These are phyloP conservation scores for Pristionchus mayeri DNA, from an alignment of 2,888 invertebrate genomes.

Conservation along the genomic window DNA sequence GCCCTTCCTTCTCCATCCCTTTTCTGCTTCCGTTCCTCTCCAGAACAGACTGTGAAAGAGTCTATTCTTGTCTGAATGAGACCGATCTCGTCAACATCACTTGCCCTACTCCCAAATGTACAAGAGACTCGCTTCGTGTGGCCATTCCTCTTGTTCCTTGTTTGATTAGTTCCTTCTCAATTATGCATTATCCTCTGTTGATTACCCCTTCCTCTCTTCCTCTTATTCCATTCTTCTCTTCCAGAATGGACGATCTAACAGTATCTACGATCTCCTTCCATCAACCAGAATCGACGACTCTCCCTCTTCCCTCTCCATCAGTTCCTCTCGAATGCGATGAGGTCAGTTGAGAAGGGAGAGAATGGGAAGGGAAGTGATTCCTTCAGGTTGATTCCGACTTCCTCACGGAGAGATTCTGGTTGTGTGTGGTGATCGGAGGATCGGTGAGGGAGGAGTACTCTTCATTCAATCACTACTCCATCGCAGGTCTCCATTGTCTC, in stretches of 20 bases:
- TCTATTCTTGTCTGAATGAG: neutral
- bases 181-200: constrained; percentile 43
- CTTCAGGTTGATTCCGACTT: constrained; percentile 48
- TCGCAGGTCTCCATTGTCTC: constrained; percentile 59
- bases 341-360: neutral
- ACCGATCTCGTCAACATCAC: neutral
- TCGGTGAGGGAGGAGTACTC: neutral
- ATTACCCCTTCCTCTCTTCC: constrained; percentile 18
- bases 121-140: neutral
- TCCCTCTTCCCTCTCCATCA: neutral
- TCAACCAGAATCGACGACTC: neutral
- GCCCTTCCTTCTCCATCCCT: neutral
- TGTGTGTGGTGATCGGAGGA: constrained; percentile 46
- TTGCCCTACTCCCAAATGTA: constrained; percentile 2
- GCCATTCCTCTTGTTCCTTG: constrained; percentile 1
- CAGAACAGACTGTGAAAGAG: neutral
- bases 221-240: neutral
- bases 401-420: constrained; percentile 49
- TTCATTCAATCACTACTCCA: neutral
- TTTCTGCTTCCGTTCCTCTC: neutral
- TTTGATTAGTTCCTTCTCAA: constrained; percentile 14
- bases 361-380: neutral
- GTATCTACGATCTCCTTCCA: neutral
- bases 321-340: neutral
- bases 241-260: constrained; percentile 25